These are phyloP conservation scores for Paraescarpia echinospica DNA, from an alignment of 1,140 invertebrate species.

Conservation along the genomic window DNA sequence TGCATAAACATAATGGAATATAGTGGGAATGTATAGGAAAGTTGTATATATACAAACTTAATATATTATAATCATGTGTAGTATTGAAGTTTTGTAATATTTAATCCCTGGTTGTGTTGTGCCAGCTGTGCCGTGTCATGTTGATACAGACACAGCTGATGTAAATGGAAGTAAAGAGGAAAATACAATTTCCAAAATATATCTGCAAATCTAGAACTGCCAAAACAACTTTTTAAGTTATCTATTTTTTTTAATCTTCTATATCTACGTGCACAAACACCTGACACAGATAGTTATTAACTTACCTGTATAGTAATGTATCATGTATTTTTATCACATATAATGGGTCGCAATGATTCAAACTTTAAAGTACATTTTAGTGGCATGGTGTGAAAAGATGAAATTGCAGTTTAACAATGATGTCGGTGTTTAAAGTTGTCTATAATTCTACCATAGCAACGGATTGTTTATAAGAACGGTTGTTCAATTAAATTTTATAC, in stretches of 20 bases:
- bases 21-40: background rate
- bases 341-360: too few relatives aligned
- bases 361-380: too few relatives aligned
- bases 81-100: background rate
- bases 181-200: background rate
- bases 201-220: background rate
- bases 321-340: background rate
- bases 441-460: too few relatives aligned
- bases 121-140: background rate
- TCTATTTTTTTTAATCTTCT: background rate
- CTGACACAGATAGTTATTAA: background rate
- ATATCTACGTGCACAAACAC: background rate
- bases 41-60: background rate
- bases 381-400: too few relatives aligned
- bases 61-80: background rate
- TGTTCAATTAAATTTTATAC: too few relatives aligned
- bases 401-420: too few relatives aligned
- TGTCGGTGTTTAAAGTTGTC: too few relatives aligned
- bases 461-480: too few relatives aligned
- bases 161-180: background rate
- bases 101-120: background rate
- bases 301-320: background rate
- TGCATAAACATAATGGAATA: background rate
- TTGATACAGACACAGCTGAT: background rate
- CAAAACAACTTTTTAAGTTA: background rate